These are phyloP conservation scores for Drosophila nikananu DNA, from an alignment of 1,140 invertebrate species.

Conservation along the genomic window DNA sequence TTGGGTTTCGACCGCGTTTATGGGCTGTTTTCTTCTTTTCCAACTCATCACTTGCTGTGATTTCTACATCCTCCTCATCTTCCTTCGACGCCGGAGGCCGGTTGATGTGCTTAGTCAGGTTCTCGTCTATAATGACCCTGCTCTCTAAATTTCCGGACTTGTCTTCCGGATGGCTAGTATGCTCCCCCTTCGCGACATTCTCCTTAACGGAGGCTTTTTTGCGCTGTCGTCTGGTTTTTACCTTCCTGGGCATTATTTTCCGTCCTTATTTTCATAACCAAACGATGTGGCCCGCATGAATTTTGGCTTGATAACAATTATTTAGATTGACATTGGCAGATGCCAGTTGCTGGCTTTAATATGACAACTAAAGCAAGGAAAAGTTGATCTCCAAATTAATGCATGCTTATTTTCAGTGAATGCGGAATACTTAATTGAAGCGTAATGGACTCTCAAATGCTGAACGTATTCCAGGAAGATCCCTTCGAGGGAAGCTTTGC, in stretches of 20 bases:
- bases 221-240: constrained; percentile 62
- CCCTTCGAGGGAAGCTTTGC: constrained; percentile 76
- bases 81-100: neutral
- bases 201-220: constrained; percentile 51
- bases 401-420: constrained; percentile 7
- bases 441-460: constrained; percentile 77
- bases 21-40: neutral
- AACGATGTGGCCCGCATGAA: neutral
- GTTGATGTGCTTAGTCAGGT: neutral
- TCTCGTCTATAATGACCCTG: neutral
- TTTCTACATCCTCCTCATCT: too few relatives aligned
- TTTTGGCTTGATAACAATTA: neutral
- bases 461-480: constrained; percentile 82
- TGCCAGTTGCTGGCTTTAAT: neutral
- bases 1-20: neutral
- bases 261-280: neutral
- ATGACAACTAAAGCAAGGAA: neutral
- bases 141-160: neutral
- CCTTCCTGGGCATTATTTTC: constrained; percentile 55
- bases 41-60: neutral
- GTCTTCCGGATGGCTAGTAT: neutral
- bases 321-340: neutral
- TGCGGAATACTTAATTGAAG: neutral
- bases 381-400: neutral
- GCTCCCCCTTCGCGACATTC: neutral